Conservation (phyloP, 2,113 vertebrate genomes). For the Phaethon lepturus region DNA sequence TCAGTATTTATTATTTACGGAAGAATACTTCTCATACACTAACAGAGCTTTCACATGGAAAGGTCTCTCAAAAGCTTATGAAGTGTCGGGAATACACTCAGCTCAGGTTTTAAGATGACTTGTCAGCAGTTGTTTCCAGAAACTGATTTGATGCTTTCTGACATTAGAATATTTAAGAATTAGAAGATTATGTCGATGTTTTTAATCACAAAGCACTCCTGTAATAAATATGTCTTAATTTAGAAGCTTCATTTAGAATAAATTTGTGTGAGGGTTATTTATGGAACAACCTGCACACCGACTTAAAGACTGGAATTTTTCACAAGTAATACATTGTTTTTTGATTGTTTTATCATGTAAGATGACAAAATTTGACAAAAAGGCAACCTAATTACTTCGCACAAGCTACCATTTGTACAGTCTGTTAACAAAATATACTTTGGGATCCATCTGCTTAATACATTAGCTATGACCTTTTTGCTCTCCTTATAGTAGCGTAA, state of each 20-base stretch:
- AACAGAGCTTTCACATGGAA: neutral
- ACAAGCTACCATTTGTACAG: neutral
- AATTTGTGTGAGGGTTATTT: neutral
- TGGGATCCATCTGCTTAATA: slow-evolving; percentile 50
- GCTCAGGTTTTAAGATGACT: neutral
- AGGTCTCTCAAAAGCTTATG: neutral
- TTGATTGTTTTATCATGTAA: neutral
- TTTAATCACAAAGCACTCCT: neutral
- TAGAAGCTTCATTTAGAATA: neutral
- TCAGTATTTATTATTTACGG: neutral
- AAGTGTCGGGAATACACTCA: neutral
- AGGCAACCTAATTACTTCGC: neutral
- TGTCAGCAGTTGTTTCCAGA: neutral
- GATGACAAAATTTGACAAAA: neutral
- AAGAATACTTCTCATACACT: neutral
- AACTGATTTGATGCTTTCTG: neutral
- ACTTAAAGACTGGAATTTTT: neutral
- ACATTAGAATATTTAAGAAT: neutral
- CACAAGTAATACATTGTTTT: neutral
- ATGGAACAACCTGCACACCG: neutral
- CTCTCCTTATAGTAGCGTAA: slow-evolving; percentile 44
- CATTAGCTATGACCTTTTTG: slow-evolving; percentile 51
- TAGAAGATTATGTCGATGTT: neutral
- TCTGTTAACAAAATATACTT: slow-evolving; percentile 12
- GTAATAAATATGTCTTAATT: neutral